phyloP scores from a whole-genome alignment of 2,888 invertebrate genomes.

The Cremastinae sp. region DNA sequence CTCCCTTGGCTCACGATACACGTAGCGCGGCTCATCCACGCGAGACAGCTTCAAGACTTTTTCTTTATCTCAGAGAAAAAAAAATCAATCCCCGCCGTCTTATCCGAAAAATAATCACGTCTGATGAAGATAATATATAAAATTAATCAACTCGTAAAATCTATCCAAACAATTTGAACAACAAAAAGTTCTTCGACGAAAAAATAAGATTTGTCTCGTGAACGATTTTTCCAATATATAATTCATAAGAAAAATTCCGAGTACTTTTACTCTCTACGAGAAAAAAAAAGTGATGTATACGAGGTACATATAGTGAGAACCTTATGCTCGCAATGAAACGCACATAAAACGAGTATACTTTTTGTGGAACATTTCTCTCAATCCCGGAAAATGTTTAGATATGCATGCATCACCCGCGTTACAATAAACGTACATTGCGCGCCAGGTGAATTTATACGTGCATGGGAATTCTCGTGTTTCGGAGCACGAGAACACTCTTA shows the following conservation, averaged over 20 bases:
- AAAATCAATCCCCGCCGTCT: too few relatives aligned
- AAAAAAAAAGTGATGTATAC: constrained; percentile 8
- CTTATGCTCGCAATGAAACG: constrained; percentile 30
- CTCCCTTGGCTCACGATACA: neutral
- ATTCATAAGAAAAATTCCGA: constrained; percentile 7
- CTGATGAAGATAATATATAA: neutral
- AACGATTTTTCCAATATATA: too few relatives aligned
- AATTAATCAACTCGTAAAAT: too few relatives aligned
- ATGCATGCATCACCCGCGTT: constrained; percentile 22
- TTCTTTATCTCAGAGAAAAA: too few relatives aligned
- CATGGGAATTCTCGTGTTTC: constrained; percentile 55
- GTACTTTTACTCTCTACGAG: neutral
- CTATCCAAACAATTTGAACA: too few relatives aligned
- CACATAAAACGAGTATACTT: constrained; percentile 11
- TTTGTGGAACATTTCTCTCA: constrained; percentile 35
- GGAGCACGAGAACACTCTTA: constrained; percentile 21
- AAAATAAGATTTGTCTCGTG: too few relatives aligned
- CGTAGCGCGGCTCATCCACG: too few relatives aligned
- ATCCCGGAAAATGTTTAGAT: constrained; percentile 53
- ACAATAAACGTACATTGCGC: constrained; percentile 37
- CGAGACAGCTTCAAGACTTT: too few relatives aligned
- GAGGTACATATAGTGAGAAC: constrained; percentile 43
- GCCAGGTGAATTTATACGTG: constrained; percentile 41
- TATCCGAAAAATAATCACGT: too few relatives aligned
- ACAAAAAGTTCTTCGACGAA: too few relatives aligned